A percentile compares a stretch with the other conserved stretches of the same genome.
Conservation (phyloP, 23 tunicate species). For the Halocynthia roretzi region DNA sequence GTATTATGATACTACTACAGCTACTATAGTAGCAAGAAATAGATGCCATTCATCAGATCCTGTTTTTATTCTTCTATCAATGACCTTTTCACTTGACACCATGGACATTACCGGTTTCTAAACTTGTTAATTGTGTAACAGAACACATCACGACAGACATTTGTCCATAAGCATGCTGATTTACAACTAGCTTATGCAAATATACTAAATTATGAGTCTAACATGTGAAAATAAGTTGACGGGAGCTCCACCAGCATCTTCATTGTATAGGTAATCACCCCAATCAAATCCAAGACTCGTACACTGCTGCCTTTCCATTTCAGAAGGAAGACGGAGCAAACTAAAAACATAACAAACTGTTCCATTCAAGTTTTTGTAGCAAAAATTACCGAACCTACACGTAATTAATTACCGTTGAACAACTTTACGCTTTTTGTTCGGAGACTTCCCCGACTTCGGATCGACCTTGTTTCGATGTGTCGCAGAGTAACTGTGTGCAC, state of each 20-base stretch:
- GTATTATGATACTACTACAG: no score
- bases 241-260: constrained; percentile 52
- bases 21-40: no score
- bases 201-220: not conserved
- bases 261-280: constrained; percentile 63
- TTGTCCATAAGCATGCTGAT: not conserved
- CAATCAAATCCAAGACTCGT: constrained; percentile 63
- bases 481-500: constrained; percentile 59
- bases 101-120: no score
- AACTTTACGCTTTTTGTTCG: constrained; percentile 13
- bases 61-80: no score
- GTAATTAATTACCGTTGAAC: not conserved
- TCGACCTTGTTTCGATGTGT: constrained; percentile 18
- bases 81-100: no score
- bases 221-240: constrained; percentile 68
- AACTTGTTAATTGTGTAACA: not conserved
- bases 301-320: constrained; percentile 53
- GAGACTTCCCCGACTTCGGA: not conserved
- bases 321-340: constrained; percentile 26
- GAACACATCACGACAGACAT: not conserved
- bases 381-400: not conserved
- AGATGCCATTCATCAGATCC: no score
- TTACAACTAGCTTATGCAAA: not conserved
- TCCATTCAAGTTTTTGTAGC: no score
- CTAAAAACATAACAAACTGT: no score